A percentile compares a stretch with the other conserved stretches of the same genome.
These are phyloP conservation scores for Eristalinus sepulchralis DNA, from an alignment of 2,888 invertebrate species.

Conservation along the genomic window DNA sequence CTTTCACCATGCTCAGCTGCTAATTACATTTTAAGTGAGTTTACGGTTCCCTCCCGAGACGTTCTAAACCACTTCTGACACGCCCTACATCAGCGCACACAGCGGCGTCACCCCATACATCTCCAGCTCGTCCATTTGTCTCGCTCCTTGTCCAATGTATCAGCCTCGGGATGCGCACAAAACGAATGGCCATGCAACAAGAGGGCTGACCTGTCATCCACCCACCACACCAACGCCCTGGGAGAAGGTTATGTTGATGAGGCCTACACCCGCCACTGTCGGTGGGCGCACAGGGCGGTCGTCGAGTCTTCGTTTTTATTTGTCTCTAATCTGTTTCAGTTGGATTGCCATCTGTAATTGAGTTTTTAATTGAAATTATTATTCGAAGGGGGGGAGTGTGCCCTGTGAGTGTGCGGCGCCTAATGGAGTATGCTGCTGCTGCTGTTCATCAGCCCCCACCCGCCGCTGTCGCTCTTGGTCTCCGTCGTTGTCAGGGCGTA, in stretches of 20 bases:
- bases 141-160: conserved; percentile 56
- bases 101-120: conserved; percentile 35
- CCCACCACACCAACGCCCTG: background rate
- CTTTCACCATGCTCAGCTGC: conserved; percentile 56
- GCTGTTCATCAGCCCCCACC: background rate
- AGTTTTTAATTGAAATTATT: conserved; percentile 75
- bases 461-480: background rate
- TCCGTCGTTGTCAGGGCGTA: background rate
- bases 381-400: conserved; percentile 47
- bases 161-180: conserved; percentile 7
- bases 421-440: conserved; percentile 13
- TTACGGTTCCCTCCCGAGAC: conserved; percentile 45
- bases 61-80: conserved; percentile 19
- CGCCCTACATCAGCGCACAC: background rate
- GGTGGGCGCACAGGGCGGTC: background rate
- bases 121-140: conserved; percentile 50
- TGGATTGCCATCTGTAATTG: conserved; percentile 73
- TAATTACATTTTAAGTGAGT: conserved; percentile 71
- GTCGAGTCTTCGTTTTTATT: conserved; percentile 4
- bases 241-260: conserved; percentile 49
- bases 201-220: background rate
- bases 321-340: conserved; percentile 53
- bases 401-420: background rate
- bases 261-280: conserved; percentile 2
- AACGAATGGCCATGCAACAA: background rate